phyloP scores from a whole-genome alignment of 2,797 vertebrate species.

The Geotrypetes seraphini region DNA sequence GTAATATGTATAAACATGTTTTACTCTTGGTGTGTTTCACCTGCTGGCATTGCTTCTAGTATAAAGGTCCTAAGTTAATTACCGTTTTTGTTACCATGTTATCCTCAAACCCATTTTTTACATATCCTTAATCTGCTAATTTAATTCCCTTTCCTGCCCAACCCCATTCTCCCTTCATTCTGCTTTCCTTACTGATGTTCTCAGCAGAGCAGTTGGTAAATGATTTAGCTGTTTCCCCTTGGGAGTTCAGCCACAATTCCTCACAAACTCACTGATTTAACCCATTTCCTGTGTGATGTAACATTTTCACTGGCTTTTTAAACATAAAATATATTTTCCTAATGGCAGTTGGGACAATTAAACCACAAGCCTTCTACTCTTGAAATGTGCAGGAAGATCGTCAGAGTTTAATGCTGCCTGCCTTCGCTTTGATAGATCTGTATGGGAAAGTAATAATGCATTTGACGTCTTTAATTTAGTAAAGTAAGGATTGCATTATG shows the following conservation, averaged over 20 bases:
- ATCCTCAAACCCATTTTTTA: constrained; percentile 23
- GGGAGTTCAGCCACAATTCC: constrained; percentile 14
- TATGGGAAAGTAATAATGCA: not conserved
- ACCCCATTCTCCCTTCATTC: constrained; percentile 30
- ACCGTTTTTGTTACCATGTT: constrained; percentile 14
- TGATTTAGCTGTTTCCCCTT: constrained; percentile 15
- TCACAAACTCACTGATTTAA: constrained; percentile 17
- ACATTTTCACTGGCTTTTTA: constrained; percentile 34
- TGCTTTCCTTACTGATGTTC: constrained; percentile 39
- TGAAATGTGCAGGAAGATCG: too few relatives aligned
- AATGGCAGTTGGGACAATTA: too few relatives aligned
- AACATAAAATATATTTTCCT: too few relatives aligned
- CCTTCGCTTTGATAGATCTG: not conserved
- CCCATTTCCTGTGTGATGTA: not conserved
- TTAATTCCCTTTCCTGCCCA: constrained; percentile 38
- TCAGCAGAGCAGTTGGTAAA: constrained; percentile 48
- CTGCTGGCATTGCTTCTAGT: too few relatives aligned
- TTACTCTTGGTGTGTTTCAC: too few relatives aligned
- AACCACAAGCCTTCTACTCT: too few relatives aligned
- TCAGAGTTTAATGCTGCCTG: too few relatives aligned
- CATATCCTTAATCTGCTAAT: constrained; percentile 25
- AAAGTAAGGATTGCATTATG: not conserved
- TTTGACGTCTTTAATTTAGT: not conserved
- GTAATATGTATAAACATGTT: too few relatives aligned
- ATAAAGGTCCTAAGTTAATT: too few relatives aligned